Evolutionary conservation across 2,113 vertebrate genomes (phyloP), one percentile per base, ranked within the genome.

Genomic region (Athene noctua): DNA sequence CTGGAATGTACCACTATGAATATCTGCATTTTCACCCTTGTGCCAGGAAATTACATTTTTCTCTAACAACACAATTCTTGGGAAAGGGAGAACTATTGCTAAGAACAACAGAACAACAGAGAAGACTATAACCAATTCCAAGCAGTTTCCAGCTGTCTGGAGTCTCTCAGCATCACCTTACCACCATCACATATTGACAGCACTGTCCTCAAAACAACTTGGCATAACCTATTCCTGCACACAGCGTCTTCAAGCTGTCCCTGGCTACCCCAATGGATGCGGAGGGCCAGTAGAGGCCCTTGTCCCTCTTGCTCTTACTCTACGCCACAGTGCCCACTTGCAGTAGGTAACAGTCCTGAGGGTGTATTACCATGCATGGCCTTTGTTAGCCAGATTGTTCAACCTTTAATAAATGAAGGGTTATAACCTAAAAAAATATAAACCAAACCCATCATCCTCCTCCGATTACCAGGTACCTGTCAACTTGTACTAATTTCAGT

Each of bases 401-500:
- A 46, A 18, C 49, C 87, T 42, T 42, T 49, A 78, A 80, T 11
- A 36, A 12, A n/a, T 42, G 23, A 57, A 63, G 68, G 71, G 79
- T 90, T 74, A 72, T 74, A 93, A 79, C 36, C 58, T 40, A 70
- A 49, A 30, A 57, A n/a, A 9, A 49, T 4, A 73, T 26, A 73
- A 93, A 86, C 40, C 0, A 0, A 86, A 86, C 66, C 63, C 75
- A 32, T 80, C 2, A 0, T 71, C 62, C 92, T 94, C 46, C 63
- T 80, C 63, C 46, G 6, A 1, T 65, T 85, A 61, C 44, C 5
- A 15, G 46, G 21, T 88, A 57, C 93, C 94, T 92, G 75, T 93
- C 92, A 93, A 13, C 75, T 65, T 93, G 22, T 42, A 44, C 80
- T 86, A 70, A 94, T 90, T 77, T 66, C 40, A 88, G 79, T 80